phyloP scores from a whole-genome alignment of 2,113 vertebrate genomes.

The Chloropsis cyanopogon region DNA sequence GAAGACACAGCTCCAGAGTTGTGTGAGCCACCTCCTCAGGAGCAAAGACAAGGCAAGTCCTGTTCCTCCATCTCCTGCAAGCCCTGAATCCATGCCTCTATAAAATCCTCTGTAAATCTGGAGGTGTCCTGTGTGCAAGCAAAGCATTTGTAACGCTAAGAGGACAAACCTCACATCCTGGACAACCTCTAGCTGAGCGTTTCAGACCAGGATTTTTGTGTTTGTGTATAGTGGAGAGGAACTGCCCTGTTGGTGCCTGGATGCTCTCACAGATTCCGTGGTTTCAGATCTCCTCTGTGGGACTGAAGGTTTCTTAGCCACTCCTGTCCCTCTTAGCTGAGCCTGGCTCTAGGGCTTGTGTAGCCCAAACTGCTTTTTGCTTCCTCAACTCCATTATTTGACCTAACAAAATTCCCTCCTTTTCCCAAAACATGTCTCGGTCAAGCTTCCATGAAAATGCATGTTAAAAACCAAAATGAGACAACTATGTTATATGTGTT shows the following conservation, averaged over 20 bases:
- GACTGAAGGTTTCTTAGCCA: not conserved
- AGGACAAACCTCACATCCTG: not conserved
- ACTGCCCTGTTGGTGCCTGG: not conserved
- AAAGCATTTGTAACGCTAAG: not conserved
- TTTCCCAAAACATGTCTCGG: not conserved
- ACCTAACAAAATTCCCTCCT: not conserved
- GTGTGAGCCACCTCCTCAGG: fast-evolving
- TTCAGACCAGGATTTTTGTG: not conserved
- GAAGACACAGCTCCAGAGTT: not conserved
- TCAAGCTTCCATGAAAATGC: not conserved
- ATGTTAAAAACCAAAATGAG: not conserved
- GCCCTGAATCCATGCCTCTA: not conserved
- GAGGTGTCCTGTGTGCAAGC: not conserved
- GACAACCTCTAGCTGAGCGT: not conserved
- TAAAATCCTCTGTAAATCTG: not conserved
- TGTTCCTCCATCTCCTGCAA: not conserved
- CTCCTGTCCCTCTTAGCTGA: not conserved
- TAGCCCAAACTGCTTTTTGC: not conserved
- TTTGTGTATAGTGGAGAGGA: fast-evolving
- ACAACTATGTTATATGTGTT: not conserved
- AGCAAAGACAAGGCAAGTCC: not conserved
- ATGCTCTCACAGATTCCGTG: fast-evolving
- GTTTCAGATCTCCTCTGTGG: not conserved
- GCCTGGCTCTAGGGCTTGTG: not conserved
- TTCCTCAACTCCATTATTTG: not conserved